These are phyloP conservation scores for Drosophila demipolita DNA, from an alignment of 2,888 invertebrate genomes.

Conservation along the genomic window DNA sequence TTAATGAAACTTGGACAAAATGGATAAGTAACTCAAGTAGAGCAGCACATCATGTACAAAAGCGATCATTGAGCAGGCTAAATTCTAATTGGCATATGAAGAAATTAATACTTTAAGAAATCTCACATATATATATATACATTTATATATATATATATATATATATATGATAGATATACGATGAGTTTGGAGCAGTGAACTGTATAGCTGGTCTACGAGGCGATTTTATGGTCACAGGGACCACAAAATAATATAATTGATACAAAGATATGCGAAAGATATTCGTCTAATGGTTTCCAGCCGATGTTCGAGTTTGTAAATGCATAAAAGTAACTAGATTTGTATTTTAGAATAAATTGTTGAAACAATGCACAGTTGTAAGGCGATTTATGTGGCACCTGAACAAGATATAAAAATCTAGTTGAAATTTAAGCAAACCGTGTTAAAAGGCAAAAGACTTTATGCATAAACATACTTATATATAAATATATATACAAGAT, in stretches of 20 bases:
- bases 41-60: conserved; percentile 76
- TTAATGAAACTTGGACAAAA: conserved; percentile 26
- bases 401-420: conserved; percentile 26
- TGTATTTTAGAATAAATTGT: conserved; percentile 54
- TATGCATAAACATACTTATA: conserved; percentile 44
- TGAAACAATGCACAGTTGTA: conserved; percentile 60
- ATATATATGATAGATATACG: conserved; percentile 48
- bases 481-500: conserved; percentile 10
- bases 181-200: conserved; percentile 38
- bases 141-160: conserved; percentile 25
- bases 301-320: conserved; percentile 25
- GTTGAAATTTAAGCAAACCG: conserved; percentile 49
- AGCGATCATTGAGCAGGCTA: conserved; percentile 40
- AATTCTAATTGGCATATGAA: conserved; percentile 57
- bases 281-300: conserved; percentile 29
- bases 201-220: conserved; percentile 49
- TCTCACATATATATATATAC: conserved; percentile 37
- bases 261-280: conserved; percentile 3
- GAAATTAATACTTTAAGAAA: conserved; percentile 30
- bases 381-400: conserved; percentile 55
- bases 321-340: conserved; percentile 25
- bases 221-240: conserved; percentile 66
- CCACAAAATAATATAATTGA: conserved; percentile 42
- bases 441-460: conserved; percentile 57
- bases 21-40: conserved; percentile 27